Evolutionary conservation across 2,888 invertebrate species (phyloP).

Genomic region (Horisme vitalbata): DNA sequence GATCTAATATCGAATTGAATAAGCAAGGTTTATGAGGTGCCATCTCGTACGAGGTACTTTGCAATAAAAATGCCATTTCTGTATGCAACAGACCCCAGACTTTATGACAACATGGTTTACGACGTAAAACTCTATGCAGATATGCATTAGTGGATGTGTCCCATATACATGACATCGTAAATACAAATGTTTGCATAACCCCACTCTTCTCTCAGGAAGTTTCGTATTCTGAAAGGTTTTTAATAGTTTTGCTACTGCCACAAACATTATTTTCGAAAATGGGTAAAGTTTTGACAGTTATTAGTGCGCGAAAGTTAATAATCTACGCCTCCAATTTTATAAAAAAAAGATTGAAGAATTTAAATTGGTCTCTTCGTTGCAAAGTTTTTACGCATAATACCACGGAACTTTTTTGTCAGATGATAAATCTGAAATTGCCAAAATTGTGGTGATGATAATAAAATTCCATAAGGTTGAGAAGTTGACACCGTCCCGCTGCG

Average conservation of each 20-base stretch:
- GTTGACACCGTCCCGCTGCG: slow-evolving; percentile 53
- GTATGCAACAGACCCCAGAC: slow-evolving; percentile 57
- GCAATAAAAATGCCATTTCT: slow-evolving; percentile 67
- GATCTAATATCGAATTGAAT: slow-evolving; percentile 66
- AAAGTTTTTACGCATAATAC: slow-evolving; percentile 12
- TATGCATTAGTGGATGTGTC: slow-evolving; percentile 35
- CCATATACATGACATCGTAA: slow-evolving; percentile 18
- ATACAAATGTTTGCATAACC: slow-evolving; percentile 12
- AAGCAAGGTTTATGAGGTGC: slow-evolving; percentile 67
- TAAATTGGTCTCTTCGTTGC: slow-evolving; percentile 13
- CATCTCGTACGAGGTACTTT: slow-evolving; percentile 51
- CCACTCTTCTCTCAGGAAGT: slow-evolving; percentile 1
- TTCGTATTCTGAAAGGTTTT: slow-evolving; percentile 21
- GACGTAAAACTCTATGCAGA: slow-evolving; percentile 39
- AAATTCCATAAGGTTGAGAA: slow-evolving; percentile 52
- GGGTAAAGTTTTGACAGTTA: slow-evolving; percentile 28
- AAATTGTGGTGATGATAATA: slow-evolving; percentile 59
- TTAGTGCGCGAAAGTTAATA: slow-evolving; percentile 29
- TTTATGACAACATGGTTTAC: slow-evolving; percentile 24
- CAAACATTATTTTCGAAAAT: slow-evolving; percentile 13
- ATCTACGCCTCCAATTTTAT: slow-evolving; percentile 23
- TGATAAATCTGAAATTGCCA: slow-evolving; percentile 49
- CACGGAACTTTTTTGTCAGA: slow-evolving; percentile 33
- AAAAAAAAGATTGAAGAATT: slow-evolving; percentile 15
- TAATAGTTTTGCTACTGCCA: slow-evolving; percentile 8